These are phyloP conservation scores for Dendrolimus pini DNA, from an alignment of 2,888 invertebrate species.

Conservation along the genomic window DNA sequence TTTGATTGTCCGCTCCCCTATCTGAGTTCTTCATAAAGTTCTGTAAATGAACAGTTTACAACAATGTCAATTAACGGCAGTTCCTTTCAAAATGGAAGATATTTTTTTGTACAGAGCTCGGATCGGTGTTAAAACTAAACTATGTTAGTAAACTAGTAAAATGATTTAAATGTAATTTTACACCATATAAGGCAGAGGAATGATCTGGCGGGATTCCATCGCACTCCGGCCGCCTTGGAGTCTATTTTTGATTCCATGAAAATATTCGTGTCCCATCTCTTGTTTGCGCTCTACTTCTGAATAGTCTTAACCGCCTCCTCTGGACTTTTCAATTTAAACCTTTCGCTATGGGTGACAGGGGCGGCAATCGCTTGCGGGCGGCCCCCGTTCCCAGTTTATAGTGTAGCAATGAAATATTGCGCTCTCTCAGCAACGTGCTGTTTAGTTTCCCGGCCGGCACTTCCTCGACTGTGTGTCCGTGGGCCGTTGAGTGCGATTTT, in stretches of 20 bases:
- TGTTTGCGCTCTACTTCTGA: constrained; percentile 22
- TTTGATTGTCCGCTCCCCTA: too few species aligned
- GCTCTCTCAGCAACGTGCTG: constrained; percentile 13
- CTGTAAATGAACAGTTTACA: too few species aligned
- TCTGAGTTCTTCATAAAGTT: too few species aligned
- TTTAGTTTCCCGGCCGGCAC: constrained; percentile 26
- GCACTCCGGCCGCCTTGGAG: constrained; percentile 15
- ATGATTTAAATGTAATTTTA: constrained; percentile 9
- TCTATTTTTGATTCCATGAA: constrained; percentile 54
- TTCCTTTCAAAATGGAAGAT: too few species aligned
- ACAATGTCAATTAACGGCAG: too few species aligned
- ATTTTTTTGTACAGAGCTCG: too few species aligned
- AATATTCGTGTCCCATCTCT: constrained; percentile 55
- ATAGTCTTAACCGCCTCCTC: constrained; percentile 17
- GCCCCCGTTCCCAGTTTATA: constrained; percentile 16
- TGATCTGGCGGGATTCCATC: constrained; percentile 6
- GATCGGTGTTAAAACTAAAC: too few species aligned
- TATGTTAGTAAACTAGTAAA: constrained; percentile 14
- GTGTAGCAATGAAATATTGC: constrained; percentile 25
- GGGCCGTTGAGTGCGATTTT: constrained; percentile 3
- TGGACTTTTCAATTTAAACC: constrained; percentile 11
- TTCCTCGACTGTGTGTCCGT: constrained; percentile 25
- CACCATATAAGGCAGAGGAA: neutral
- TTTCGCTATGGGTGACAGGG: constrained; percentile 8
- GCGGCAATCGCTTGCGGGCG: constrained; percentile 2